These are phyloP conservation scores for Psittacula derbiana DNA, from an alignment of 2,797 vertebrate genomes.

Conservation along the genomic window DNA sequence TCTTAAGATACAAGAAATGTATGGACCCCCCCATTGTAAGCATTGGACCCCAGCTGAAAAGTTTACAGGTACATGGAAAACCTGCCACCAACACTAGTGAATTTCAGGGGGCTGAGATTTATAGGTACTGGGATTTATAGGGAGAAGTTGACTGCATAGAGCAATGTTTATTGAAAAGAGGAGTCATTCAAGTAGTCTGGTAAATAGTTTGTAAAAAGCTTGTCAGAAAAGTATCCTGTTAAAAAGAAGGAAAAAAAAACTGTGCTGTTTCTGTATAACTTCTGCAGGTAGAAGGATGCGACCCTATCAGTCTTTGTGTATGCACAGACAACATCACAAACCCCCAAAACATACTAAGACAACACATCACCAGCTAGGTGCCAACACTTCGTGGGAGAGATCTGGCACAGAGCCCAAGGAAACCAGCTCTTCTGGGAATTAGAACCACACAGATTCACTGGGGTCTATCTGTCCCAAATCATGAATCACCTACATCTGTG, in stretches of 20 bases:
- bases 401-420: not conserved
- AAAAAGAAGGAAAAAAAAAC: not conserved
- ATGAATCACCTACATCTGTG: not conserved
- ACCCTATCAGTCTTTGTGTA: not conserved
- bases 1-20: not conserved
- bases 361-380: not conserved
- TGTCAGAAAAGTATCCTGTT: not conserved
- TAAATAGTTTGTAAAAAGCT: not conserved
- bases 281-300: not conserved
- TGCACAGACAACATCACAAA: not conserved
- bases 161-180: not conserved
- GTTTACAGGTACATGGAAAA: not conserved
- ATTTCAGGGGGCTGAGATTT: not conserved
- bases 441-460: fast-evolving
- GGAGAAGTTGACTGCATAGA: not conserved
- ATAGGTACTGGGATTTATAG: not conserved
- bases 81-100: not conserved
- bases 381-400: not conserved
- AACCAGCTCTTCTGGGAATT: not conserved
- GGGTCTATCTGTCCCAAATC: not conserved
- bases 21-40: not conserved
- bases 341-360: not conserved
- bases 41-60: not conserved
- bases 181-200: not conserved
- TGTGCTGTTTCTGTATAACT: not conserved